These are phyloP conservation scores for Microctonus hyperodae DNA, from an alignment of 2,888 invertebrate genomes.

Conservation along the genomic window DNA sequence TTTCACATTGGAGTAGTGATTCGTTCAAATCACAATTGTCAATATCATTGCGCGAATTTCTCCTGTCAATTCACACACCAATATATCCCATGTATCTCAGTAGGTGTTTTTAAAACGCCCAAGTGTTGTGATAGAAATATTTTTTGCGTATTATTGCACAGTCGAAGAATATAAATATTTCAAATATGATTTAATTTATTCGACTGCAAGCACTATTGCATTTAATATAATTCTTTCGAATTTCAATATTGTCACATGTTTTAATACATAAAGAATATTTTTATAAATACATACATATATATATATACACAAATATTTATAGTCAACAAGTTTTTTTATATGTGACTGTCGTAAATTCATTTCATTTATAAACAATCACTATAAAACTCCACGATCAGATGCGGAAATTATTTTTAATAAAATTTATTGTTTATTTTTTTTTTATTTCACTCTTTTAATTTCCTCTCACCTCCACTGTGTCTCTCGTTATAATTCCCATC, in stretches of 20 bases:
- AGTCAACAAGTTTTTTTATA: conserved; percentile 21
- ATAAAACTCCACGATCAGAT: conserved; percentile 47
- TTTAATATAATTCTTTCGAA: no score
- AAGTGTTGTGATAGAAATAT: no score
- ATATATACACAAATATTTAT: background rate
- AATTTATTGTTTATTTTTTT: conserved; percentile 8
- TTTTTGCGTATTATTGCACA: no score
- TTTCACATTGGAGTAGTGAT: background rate
- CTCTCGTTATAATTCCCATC: background rate
- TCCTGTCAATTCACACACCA: background rate
- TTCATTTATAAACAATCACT: conserved; percentile 48
- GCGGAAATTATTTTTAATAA: conserved; percentile 42
- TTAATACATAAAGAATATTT: background rate
- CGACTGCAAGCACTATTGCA: no score
- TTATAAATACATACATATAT: background rate
- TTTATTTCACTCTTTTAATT: background rate
- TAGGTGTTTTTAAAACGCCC: background rate
- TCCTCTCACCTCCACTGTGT: background rate
- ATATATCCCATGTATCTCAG: background rate
- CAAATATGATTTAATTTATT: no score
- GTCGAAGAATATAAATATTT: no score
- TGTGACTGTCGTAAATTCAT: conserved; percentile 50
- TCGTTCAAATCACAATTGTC: background rate
- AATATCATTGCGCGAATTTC: background rate
- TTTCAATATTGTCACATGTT: no score